phyloP scores from a whole-genome alignment of 2,797 vertebrate species.

The Xyrichtys novacula region DNA sequence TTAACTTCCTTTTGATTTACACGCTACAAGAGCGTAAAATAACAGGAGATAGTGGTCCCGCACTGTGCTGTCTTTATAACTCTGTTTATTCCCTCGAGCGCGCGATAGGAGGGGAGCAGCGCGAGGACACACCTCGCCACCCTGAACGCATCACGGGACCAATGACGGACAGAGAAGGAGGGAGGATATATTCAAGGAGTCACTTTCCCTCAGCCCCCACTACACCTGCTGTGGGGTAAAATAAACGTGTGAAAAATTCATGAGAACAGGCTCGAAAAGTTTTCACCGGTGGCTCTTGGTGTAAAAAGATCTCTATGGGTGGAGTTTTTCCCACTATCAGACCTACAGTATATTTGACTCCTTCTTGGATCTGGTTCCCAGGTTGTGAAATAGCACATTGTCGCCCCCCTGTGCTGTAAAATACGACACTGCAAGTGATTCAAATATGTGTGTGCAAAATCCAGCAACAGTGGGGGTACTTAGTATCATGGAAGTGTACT shows the following conservation, averaged over 20 bases:
- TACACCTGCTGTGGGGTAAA: constrained; percentile 6
- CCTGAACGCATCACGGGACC: constrained; percentile 31
- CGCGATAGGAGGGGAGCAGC: constrained; percentile 36
- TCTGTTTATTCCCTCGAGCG: constrained; percentile 30
- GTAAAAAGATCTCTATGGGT: background rate
- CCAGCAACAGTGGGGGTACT: background rate
- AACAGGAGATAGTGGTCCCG: background rate
- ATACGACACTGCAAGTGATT: constrained; percentile 21
- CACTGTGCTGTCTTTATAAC: constrained; percentile 18
- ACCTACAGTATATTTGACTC: background rate
- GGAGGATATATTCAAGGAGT: background rate
- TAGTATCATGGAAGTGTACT: too few relatives aligned
- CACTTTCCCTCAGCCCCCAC: constrained; percentile 11
- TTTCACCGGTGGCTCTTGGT: background rate
- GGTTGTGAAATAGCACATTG: background rate
- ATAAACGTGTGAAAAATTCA: background rate
- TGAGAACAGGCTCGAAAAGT: background rate
- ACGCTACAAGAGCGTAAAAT: background rate
- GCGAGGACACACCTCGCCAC: constrained; percentile 62
- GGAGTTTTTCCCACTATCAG: background rate
- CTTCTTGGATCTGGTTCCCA: background rate
- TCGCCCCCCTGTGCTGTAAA: constrained; percentile 59
- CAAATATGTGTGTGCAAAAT: background rate
- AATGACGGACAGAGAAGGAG: constrained; percentile 36
- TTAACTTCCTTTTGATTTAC: constrained; percentile 6